Percentiles rank a stretch among this genome's conserved stretches.
Conservation (phyloP, 1,140 invertebrate genomes). For the Drosophila setifemur region DNA sequence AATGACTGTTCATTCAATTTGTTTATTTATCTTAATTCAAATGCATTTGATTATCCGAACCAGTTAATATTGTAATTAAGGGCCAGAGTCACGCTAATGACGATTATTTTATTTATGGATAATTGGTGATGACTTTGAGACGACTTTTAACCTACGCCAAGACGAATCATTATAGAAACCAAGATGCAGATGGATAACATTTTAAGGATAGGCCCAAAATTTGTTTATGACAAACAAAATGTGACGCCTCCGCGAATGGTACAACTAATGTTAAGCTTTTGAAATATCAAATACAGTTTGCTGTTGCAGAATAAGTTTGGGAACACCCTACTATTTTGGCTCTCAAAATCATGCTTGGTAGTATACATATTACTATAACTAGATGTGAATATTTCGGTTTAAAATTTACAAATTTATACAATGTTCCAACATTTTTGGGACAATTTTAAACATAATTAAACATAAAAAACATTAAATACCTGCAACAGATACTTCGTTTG, state of each 20-base stretch:
- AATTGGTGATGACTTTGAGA: constrained; percentile 24
- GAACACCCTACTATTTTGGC: no score
- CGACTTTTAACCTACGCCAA: constrained; percentile 49
- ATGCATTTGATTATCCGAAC: constrained; percentile 25
- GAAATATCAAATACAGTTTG: background rate
- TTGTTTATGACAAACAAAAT: constrained; percentile 11
- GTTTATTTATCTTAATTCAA: constrained; percentile 54
- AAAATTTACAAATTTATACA: no score
- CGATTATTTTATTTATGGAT: constrained; percentile 57
- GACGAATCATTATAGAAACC: constrained; percentile 2
- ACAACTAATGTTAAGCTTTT: constrained; percentile 3
- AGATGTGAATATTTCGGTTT: no score
- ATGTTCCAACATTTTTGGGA: no score
- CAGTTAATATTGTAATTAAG: constrained; percentile 68
- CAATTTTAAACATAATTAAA: no score
- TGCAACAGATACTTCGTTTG: no score
- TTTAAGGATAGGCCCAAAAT: constrained; percentile 14
- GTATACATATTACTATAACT: no score
- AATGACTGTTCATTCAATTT: constrained; percentile 56
- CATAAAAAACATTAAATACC: no score
- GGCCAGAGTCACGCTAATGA: constrained; percentile 33
- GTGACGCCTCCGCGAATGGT: constrained; percentile 26
- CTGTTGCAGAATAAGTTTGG: no score
- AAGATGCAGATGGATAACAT: constrained; percentile 15
- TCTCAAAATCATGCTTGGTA: no score